Evolutionary conservation across 2,888 invertebrate genomes (phyloP).

Genomic region (Petrophora chlorosata): DNA sequence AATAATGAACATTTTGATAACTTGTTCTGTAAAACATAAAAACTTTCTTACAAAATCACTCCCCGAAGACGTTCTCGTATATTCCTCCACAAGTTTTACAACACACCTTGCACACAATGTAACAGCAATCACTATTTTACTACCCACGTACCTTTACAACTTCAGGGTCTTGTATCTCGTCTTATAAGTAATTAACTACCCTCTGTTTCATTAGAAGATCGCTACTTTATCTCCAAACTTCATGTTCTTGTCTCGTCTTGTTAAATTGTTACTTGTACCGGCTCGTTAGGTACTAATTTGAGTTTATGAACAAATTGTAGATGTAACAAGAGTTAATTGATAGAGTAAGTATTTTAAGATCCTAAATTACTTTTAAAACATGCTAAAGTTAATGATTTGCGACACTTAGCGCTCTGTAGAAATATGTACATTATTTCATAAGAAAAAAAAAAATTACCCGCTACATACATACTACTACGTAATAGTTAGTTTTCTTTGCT

Average conservation of each 20-base stretch:
- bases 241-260: slow-evolving; percentile 20
- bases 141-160: slow-evolving; percentile 14
- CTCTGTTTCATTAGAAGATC: slow-evolving; percentile 18
- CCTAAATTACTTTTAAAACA: too few species aligned
- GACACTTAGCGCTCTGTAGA: too few species aligned
- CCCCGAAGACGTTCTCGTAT: too few species aligned
- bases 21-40: too few species aligned
- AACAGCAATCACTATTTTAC: slow-evolving; percentile 20
- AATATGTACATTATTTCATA: too few species aligned
- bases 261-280: slow-evolving; percentile 14
- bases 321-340: too few species aligned
- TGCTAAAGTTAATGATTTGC: too few species aligned
- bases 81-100: not conserved
- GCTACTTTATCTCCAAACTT: slow-evolving; percentile 20
- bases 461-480: too few species aligned
- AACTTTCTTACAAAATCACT: not conserved
- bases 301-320: slow-evolving; percentile 4
- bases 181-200: slow-evolving; percentile 19
- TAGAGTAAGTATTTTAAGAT: too few species aligned
- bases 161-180: slow-evolving; percentile 14
- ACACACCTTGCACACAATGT: slow-evolving; percentile 9
- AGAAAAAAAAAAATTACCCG: too few species aligned
- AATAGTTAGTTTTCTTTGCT: too few species aligned
- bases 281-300: slow-evolving; percentile 2
- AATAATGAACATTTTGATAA: too few species aligned